phyloP scores from a whole-genome alignment of 2,888 invertebrate genomes.

The Auanema freiburgensis region DNA sequence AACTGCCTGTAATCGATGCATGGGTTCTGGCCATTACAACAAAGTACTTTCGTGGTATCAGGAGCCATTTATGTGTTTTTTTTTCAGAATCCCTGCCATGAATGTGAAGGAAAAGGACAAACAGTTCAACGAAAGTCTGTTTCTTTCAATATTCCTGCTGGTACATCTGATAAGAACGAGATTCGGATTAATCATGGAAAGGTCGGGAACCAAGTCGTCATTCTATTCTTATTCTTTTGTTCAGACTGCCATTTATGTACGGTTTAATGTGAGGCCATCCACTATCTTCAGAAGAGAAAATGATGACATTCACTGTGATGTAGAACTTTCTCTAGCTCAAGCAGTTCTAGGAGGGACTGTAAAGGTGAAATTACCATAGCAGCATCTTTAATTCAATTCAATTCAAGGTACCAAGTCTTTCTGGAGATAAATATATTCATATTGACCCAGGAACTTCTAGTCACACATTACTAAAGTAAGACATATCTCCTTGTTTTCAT shows the following conservation, averaged over 20 bases:
- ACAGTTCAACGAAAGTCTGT: conserved; percentile 81
- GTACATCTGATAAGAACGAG: conserved; percentile 94
- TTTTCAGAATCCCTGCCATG: conserved; percentile 66
- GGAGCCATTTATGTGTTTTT: background rate
- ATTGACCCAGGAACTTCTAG: conserved; percentile 90
- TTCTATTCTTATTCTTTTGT: conserved; percentile 3
- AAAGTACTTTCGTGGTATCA: conserved; percentile 72
- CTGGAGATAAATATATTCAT: conserved; percentile 90
- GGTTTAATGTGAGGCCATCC: conserved; percentile 57
- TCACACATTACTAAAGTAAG: conserved; percentile 78
- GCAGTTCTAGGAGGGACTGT: conserved; percentile 90
- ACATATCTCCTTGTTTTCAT: background rate
- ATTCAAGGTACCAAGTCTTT: conserved; percentile 79
- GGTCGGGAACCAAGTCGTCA: conserved; percentile 75
- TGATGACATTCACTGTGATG: conserved; percentile 92
- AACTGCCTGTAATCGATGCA: conserved; percentile 74
- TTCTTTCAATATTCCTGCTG: conserved; percentile 88
- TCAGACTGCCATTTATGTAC: conserved; percentile 51
- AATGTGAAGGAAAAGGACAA: conserved; percentile 88
- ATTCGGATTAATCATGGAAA: conserved; percentile 88
- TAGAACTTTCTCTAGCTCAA: conserved; percentile 79
- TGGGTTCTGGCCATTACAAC: conserved; percentile 83
- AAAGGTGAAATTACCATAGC: conserved; percentile 65
- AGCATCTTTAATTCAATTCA: conserved; percentile 12
- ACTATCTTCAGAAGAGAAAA: conserved; percentile 87